These are phyloP conservation scores for Lithophane semibrunnea DNA, from an alignment of 2,888 invertebrate genomes.

Conservation along the genomic window DNA sequence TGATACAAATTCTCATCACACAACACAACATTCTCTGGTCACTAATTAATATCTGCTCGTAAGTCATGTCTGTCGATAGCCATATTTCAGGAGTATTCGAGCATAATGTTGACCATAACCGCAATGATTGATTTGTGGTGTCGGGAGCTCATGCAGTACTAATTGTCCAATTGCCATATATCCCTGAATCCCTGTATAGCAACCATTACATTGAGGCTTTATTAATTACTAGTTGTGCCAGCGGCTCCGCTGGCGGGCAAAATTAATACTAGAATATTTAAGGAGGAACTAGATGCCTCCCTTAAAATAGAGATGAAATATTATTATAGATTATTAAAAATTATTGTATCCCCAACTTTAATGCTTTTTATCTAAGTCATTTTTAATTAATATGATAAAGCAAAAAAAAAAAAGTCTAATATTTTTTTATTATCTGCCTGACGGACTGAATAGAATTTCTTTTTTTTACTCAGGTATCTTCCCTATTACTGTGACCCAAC, in stretches of 20 bases:
- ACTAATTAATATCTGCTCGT: not conserved
- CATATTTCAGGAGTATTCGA: not conserved
- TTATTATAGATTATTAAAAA: no score
- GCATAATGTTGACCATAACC: not conserved
- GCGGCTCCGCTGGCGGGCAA: no score
- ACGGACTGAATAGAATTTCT: no score
- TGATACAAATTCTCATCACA: slow-evolving; percentile 6
- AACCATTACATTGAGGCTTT: not conserved
- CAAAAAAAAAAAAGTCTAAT: no score
- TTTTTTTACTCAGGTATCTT: no score
- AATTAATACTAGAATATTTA: not conserved
- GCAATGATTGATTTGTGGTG: slow-evolving; percentile 25
- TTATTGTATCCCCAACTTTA: no score
- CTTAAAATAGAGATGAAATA: no score
- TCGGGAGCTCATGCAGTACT: not conserved
- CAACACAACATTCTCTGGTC: slow-evolving; percentile 3
- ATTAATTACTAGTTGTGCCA: not conserved
- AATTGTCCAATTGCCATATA: not conserved
- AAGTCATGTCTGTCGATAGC: slow-evolving; percentile 1
- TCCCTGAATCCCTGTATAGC: not conserved
- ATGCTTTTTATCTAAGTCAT: no score
- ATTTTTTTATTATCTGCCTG: no score
- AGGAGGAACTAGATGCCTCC: not conserved
- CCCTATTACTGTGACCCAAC: no score
- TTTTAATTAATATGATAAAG: no score